Base-by-base conservation (phyloP, 1,140 invertebrate species). In the Dendroctonus valens region DNA sequence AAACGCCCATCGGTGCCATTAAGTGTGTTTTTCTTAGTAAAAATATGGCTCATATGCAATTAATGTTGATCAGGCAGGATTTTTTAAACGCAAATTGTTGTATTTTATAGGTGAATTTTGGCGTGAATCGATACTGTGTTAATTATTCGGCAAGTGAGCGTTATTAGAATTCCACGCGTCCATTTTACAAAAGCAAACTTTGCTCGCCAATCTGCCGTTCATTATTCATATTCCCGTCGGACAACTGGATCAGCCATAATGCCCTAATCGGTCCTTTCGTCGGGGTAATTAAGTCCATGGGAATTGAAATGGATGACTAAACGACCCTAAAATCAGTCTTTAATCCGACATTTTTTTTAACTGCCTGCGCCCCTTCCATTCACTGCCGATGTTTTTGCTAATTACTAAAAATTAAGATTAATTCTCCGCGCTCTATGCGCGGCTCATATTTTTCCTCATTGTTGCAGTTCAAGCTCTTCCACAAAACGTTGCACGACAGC, bases 191-290 rank as follows among this genome's bases (percentile, higher is more conserved):
- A 51, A 51, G 14, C 8, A 2, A 54, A 54, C 37, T 54, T 54
- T 9, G 52, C 37, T 15, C 38, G 8, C 38, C 37, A 54, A 9
- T 26, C 9, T 6, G 52, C 49, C 11, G 49, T 53, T 42, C 38
- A 57, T 57, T 57, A 57, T 41, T 57, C 54, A 57, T 57, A 41
- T 57, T 41, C 41, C 12, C 41, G 39, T 14, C 54, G 14, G 54
- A 41, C 54, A 38, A 54, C 26, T 39, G 52, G 37, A 54, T 39
- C 26, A 39, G 38, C 52, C 41, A 44, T 57, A 42, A 58, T 44
- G 40, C 54, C 26, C n/a, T 58, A 58, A 58, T 58, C 54, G 54
- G 54, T 14, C 54, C 41, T 58, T 58, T 58, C 14, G 40, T 6
- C 54, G 41, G 26, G 44, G 40, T 44, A 58, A 58, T 58, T 58